Evolutionary conservation across 23 tunicate species (phyloP).

Genomic region (Clavelina lepadiformis): DNA sequence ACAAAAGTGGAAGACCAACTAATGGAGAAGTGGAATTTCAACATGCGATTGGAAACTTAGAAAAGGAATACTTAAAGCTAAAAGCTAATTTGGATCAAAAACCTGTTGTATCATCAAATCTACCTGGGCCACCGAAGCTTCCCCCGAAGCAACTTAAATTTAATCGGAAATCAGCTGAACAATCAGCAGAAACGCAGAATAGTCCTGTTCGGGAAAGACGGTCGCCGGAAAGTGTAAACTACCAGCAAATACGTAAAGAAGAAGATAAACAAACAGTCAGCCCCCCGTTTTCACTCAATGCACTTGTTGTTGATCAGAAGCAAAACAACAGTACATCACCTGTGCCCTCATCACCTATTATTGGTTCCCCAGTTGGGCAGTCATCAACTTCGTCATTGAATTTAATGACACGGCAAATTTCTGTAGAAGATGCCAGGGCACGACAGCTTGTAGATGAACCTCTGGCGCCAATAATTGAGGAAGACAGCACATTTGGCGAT

Average conservation of each 20-base stretch:
- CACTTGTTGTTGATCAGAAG: not conserved
- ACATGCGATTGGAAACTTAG: slow-evolving; percentile 34
- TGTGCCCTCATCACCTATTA: not conserved
- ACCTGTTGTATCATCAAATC: not conserved
- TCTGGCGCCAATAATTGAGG: slow-evolving; percentile 86
- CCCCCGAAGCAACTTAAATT: slow-evolving; percentile 67
- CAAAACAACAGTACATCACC: not conserved
- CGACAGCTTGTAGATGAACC: slow-evolving; percentile 84
- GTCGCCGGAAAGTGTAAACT: too few relatives aligned
- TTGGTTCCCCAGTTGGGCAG: not conserved
- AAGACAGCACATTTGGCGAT: slow-evolving; percentile 59
- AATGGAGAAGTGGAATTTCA: slow-evolving; percentile 13
- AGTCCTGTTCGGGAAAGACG: not conserved
- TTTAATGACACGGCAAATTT: not conserved
- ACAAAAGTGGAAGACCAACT: not conserved
- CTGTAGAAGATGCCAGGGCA: slow-evolving; percentile 42
- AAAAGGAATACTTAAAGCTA: slow-evolving; percentile 29
- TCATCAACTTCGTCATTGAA: not conserved
- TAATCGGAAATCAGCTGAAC: slow-evolving; percentile 17
- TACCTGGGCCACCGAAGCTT: slow-evolving; percentile 41
- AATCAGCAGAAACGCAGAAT: slow-evolving; percentile 9
- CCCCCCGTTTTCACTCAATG: not conserved
- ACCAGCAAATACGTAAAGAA: too few relatives aligned
- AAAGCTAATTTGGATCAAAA: slow-evolving; percentile 27
- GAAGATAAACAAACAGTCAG: too few relatives aligned